Percentiles rank a stretch among this genome's conserved stretches.
Evolutionary conservation across 2,888 invertebrate genomes (phyloP).

Genomic region (Dasypogon diadema): DNA sequence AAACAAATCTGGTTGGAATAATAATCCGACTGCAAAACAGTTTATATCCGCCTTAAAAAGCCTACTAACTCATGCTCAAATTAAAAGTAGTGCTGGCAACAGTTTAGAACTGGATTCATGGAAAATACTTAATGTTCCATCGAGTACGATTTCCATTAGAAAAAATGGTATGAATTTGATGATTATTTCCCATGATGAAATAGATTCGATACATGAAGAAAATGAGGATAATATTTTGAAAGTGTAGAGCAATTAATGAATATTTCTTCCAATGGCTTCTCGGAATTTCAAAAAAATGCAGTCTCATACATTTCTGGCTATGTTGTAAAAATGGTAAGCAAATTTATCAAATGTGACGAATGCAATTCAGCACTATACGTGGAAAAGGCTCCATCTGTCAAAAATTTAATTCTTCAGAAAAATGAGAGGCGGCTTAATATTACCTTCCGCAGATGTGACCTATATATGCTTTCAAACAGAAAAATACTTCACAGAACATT

Average conservation of each 20-base stretch:
- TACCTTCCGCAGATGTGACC: not conserved
- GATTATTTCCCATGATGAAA: not conserved
- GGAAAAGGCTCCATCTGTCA: not conserved
- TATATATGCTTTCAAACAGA: not conserved
- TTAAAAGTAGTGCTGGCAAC: not conserved
- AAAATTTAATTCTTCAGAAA: not conserved
- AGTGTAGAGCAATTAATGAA: no score
- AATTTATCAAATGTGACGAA: constrained; percentile 7
- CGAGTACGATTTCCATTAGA: not conserved
- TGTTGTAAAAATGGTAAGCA: not conserved
- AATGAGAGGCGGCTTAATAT: not conserved
- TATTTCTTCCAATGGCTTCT: no score
- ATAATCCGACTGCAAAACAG: constrained; percentile 12
- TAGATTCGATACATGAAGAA: not conserved
- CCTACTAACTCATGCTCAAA: constrained; percentile 11
- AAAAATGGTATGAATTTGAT: not conserved
- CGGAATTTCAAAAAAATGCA: not conserved
- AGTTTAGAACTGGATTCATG: not conserved
- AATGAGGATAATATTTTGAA: not conserved
- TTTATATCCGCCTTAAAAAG: constrained; percentile 29
- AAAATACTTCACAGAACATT: no score
- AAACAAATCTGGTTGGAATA: constrained; percentile 7
- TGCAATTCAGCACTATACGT: not conserved
- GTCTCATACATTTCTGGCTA: constrained; percentile 1
- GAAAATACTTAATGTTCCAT: not conserved